phyloP scores from a whole-genome alignment of 2,797 vertebrate genomes.

The Prionace glauca region DNA sequence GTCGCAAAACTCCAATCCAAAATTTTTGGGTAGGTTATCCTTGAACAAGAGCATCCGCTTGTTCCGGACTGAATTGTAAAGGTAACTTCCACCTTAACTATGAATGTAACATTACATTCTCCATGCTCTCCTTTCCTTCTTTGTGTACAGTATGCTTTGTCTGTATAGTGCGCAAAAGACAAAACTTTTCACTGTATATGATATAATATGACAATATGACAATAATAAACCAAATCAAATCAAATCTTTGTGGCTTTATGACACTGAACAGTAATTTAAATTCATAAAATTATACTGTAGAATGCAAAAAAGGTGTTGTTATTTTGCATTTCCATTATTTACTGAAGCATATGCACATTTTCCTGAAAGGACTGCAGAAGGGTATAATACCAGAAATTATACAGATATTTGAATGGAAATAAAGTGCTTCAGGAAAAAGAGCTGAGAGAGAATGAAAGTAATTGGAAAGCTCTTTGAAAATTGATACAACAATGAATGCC shows the following conservation, averaged over 20 bases:
- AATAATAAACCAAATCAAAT: too few species aligned
- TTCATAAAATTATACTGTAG: too few species aligned
- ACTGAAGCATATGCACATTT: not conserved
- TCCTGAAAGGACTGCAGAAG: not conserved
- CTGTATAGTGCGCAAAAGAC: too few species aligned
- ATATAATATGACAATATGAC: too few species aligned
- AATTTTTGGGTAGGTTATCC: not conserved
- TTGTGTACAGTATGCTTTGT: too few species aligned
- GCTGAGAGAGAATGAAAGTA: too few species aligned
- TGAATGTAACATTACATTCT: too few species aligned
- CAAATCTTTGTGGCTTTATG: not conserved
- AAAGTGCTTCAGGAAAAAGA: not conserved
- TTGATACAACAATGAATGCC: too few species aligned
- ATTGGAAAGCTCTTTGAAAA: not conserved
- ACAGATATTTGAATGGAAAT: not conserved
- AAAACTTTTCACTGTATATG: too few species aligned
- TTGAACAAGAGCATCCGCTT: not conserved
- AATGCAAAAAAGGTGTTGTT: not conserved
- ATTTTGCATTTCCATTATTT: not conserved
- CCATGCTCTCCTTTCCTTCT: too few species aligned
- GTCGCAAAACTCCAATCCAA: too few species aligned
- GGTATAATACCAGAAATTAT: not conserved
- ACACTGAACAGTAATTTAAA: not conserved
- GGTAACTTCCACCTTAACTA: not conserved
- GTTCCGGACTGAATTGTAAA: not conserved